Base-by-base conservation (phyloP, 2,797 vertebrate genomes). In the Enteromius treurensis region DNA sequence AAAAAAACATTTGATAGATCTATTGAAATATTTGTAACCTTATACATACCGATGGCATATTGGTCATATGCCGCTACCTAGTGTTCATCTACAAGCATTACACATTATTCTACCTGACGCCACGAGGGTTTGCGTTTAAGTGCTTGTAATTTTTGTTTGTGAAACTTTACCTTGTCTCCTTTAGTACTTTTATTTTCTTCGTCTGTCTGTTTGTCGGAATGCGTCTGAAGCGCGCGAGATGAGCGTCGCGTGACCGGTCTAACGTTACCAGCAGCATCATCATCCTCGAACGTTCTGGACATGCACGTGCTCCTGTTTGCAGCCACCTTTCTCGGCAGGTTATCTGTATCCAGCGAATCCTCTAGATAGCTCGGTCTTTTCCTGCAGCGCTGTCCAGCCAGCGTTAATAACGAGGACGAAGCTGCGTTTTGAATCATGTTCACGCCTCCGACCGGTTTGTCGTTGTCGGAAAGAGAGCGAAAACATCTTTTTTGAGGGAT, bases 341-440 rank as follows among this genome's bases (percentile, higher is more conserved):
- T 21, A 9, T 23, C 10, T 0, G 34, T 42, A 1, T 75, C 77
- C n/a, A 40, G 75, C 21, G n/a, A 73, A 40, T 88, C 86, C 42
- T 88, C 87, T 0, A 74, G 78, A 78, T 37, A 78, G 78, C 77
- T 49, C 3, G 90, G 81, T 84, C 94, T 93, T 88, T 95, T 95
- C 34, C 90, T 91, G 88, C 90, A 87, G 42, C 89, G 89, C n/a
- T 76, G 82, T 26, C 78, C 90, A 73, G 88, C 7, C 65, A 90
- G 21, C 65, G 88, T 74, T 0, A 85, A 77, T 26, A 90, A 79
- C 11, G 90, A 84, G 55, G 89, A 87, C 5, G 91, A 82, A 47
- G 51, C 82, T 53, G 85, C 81, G 19, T 42, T 89, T 73, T 74
- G 88, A 21, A 49, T 3, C 0, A 84, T 11, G 51, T 79, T 67